Evolutionary conservation across 1,140 invertebrate genomes (phyloP), one percentile per base, ranked within the genome.

Genomic region (Lineus longissimus): DNA sequence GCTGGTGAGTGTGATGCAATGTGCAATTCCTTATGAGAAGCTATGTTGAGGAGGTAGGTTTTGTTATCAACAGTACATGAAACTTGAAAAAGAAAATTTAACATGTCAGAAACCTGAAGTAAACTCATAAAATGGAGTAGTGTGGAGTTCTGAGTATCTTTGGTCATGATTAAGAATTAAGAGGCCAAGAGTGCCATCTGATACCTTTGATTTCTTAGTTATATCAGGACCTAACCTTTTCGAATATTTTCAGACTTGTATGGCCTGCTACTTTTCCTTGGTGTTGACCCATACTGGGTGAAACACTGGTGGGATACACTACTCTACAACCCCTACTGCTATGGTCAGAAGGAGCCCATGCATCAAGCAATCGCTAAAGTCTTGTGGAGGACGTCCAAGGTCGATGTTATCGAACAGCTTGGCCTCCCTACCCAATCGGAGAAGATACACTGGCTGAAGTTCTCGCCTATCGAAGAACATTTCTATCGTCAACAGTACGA

Each of bases 381-480:
- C 55, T 78, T 92, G 73, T 91, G 90, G 90, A 82, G 90, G 43
- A 89, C 86, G 19, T 75, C 83, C 0, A 90, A 90, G 75, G 81
- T 81, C 40, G 86, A 89, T 74, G 87, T 91, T 41, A 70, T 87
- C 59, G 74, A 86, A 68, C 85, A 87, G 78, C 84, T 86, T 30
- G 67, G 79, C 29, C 76, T 86, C 47, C 85, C 85, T 1, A 55
- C 69, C 43, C 84, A 85, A 70, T 80, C 70, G n/a, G 78, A 84
- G 61, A 67, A 80, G 33, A 65, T 82, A 15, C 79, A 86, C 70
- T 84, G 82, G 82, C 66, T 87, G 54, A 75, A 80, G 6, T 87
- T 87, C 73, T 84, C 85, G n/a, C 83, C 85, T 2, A 82, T 87
- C 1, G 86, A 87, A 73, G 82, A 85, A 62, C 83, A 86, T 74